Base-by-base conservation (phyloP, 2,797 vertebrate genomes). In the Vespertilio murinus region DNA sequence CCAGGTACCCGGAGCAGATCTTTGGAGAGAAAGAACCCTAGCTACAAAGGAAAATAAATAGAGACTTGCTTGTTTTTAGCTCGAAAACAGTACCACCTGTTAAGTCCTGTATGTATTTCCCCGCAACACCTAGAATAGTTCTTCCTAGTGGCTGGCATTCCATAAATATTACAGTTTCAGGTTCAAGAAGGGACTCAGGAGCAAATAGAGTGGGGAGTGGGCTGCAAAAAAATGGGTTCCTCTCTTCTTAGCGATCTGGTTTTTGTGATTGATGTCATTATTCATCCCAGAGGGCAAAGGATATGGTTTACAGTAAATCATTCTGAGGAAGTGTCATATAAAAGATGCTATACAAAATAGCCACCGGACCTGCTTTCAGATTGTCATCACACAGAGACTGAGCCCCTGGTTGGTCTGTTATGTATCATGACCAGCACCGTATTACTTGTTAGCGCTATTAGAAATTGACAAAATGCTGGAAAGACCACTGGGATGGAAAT, bases 21-120 rank as follows among this genome's bases (percentile, higher is more conserved):
- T 95, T 88, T 84, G 42, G 70, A 90, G 61, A 91, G 70, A 88
- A 93, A 79, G 56, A 94, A 88, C 30, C 20, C 45, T 47, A 78
- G 64, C 30, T 74, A 38, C 80, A 78, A 54, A 90, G 45, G 64
- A 83, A 91, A 93, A 89, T 79, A 86, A 79, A 84, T 22, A 69
- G 49, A 84, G 80, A 65, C 33, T 1, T 83, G 82, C 54, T 94
- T 92, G 71, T 79, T 94, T 93, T 87, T 64, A 56, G 64, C 65
- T 94, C 69, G 67, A 47, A 73, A 70, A 64, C 17, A 22, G 23
- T 47, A 85, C 6, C 8, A 38, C 47, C 93, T 91, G 49, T 47
- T 52, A 93, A 64, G 35, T 65, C 40, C 69, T 74, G 35, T n/a
- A n/a, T 56, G 33, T 79, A 35, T 85, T 93, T 85, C 77, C 65